A percentile compares a stretch with the other conserved stretches of the same genome.
Evolutionary conservation across 1,140 invertebrate species (phyloP).

Genomic region (Choristoneura fumiferana): DNA sequence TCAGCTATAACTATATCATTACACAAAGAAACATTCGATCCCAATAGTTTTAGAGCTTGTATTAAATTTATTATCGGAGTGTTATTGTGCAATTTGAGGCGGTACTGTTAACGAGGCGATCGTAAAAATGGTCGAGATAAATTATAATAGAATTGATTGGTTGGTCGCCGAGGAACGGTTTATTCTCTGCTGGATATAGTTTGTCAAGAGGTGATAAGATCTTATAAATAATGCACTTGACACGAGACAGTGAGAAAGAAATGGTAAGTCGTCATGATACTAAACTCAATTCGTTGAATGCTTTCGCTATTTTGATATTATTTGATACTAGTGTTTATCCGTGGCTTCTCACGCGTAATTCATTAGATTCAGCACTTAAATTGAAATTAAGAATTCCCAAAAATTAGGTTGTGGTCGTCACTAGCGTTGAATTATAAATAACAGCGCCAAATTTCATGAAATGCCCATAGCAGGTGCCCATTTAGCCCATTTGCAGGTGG

Average conservation of each 20-base stretch:
- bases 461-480: too few species aligned
- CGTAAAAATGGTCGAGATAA: conserved; percentile 35
- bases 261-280: not conserved
- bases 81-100: conserved; percentile 23
- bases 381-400: too few species aligned
- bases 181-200: conserved; percentile 22
- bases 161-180: conserved; percentile 20
- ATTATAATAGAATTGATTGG: conserved; percentile 28
- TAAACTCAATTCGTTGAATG: too few species aligned
- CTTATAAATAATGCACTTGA: not conserved
- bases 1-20: not conserved
- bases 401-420: too few species aligned
- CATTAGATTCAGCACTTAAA: too few species aligned
- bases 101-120: conserved; percentile 24
- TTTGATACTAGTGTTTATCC: too few species aligned
- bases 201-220: conserved; percentile 31
- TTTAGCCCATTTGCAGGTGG: too few species aligned
- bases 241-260: not conserved
- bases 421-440: too few species aligned
- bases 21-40: conserved; percentile 10
- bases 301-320: too few species aligned
- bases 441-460: too few species aligned
- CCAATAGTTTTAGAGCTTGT: conserved; percentile 12
- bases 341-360: too few species aligned
- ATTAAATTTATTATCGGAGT: conserved; percentile 18